A percentile compares a stretch with the other conserved stretches of the same genome.
These are phyloP conservation scores for Terebella lapidaria DNA, from an alignment of 2,888 invertebrate genomes.

Conservation along the genomic window DNA sequence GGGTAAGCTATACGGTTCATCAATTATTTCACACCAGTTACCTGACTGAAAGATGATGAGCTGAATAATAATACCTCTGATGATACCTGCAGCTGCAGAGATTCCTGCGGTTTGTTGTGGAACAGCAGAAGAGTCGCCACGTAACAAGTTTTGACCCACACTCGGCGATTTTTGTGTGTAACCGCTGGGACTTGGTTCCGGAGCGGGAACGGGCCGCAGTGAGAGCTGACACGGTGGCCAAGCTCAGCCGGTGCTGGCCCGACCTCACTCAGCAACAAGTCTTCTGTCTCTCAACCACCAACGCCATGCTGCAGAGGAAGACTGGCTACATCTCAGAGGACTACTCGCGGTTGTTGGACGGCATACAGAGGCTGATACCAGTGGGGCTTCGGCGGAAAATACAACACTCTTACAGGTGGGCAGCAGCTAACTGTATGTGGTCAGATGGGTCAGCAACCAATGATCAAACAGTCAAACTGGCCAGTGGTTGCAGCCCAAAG, in stretches of 20 bases:
- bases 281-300: slow-evolving; percentile 30
- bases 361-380: slow-evolving; percentile 29
- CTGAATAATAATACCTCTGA: not conserved
- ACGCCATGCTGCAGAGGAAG: slow-evolving; percentile 28
- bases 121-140: slow-evolving; percentile 22
- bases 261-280: slow-evolving; percentile 24
- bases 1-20: slow-evolving; percentile 28
- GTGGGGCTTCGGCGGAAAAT: slow-evolving; percentile 29
- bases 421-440: too few species aligned
- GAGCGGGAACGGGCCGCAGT: slow-evolving; percentile 28
- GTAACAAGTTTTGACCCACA: slow-evolving; percentile 33
- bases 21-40: not conserved
- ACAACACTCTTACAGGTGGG: slow-evolving; percentile 36
- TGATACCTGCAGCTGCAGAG: slow-evolving; percentile 27
- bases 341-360: slow-evolving; percentile 28
- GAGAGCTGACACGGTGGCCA: slow-evolving; percentile 28
- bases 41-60: not conserved
- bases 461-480: too few species aligned
- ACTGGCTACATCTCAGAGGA: slow-evolving; percentile 36
- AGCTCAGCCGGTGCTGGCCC: slow-evolving; percentile 35
- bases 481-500: too few species aligned
- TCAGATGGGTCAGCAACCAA: too few species aligned
- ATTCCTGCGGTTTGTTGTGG: slow-evolving; percentile 26
- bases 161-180: slow-evolving; percentile 42
- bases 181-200: slow-evolving; percentile 41